Base-by-base conservation (phyloP, 1,140 invertebrate genomes). In the Drosophila tropicalis region DNA sequence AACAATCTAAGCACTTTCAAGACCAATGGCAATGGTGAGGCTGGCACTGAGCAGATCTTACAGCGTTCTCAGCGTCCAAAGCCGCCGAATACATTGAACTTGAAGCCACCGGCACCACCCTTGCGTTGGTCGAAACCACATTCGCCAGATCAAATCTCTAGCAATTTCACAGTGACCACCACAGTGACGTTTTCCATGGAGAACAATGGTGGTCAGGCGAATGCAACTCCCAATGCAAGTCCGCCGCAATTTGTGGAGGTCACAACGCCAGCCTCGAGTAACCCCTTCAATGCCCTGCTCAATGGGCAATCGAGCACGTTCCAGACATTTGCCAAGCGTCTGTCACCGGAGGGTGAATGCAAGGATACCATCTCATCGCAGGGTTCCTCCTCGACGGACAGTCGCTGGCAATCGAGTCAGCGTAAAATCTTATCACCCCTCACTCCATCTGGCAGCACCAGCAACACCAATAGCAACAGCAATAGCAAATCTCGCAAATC, bases 31-130 rank as follows among this genome's bases (percentile, higher is more conserved):
- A 54, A 44, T 55, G 19, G 55, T 41, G 58, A 58, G 15, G 63
- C 32, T 5, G 44, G 10, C 3, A 51, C 19, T 51, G 84, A 81
- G 34, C 85, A 89, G 47, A 85, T 94, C 19, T 12, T 51, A 5
- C 44, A 51, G 47, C 92, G 95, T 85, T 95, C 95, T 41, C 95
- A 95, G n/a, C 93, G 96, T 81, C 96, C 96, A 0, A 96, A 96
- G 66, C 95, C 96, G 72, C 96, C 96, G 5, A 97, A 96, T 85
- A 97, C 96, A 15, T 92, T 97, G 70, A 97, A 96, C 92, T 93
- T 97, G 54, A 92, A 91, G 77, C 90, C 94, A 40, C 94, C 94
- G 17, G 94, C 94, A 12, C 95, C 95, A 25, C 95, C 95, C 0
- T 92, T 94, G 29, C 92, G 95, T 67, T 95, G 94, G 94, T 94